A percentile compares a stretch with the other conserved stretches of the same genome.
These are phyloP conservation scores for Anagrus nilaparvatae DNA, from an alignment of 1,140 invertebrate species.

Conservation along the genomic window DNA sequence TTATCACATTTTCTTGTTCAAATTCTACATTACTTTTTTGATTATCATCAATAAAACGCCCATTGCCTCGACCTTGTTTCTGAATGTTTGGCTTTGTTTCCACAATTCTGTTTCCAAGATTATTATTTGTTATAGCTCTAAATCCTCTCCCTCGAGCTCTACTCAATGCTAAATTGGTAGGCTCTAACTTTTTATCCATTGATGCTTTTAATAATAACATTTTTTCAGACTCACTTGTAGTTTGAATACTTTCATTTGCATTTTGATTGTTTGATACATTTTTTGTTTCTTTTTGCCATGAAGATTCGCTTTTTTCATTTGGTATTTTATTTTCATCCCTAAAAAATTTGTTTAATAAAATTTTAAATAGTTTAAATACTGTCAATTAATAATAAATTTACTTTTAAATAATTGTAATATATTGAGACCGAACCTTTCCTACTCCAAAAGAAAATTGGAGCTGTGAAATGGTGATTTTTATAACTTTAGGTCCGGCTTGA, in stretches of 20 bases:
- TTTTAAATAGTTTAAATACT: constrained; percentile 2
- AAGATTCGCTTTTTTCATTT: constrained; percentile 31
- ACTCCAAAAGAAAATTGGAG: too few relatives aligned
- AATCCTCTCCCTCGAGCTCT: constrained; percentile 36
- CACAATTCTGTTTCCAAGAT: constrained; percentile 31
- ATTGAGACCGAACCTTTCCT: too few relatives aligned
- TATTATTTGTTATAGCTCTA: constrained; percentile 34
- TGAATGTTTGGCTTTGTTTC: constrained; percentile 35
- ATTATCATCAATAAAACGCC: constrained; percentile 24
- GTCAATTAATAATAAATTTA: too few relatives aligned
- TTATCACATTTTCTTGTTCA: constrained; percentile 37
- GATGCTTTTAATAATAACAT: constrained; percentile 21
- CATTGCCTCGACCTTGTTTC: constrained; percentile 36
- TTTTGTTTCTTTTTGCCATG: constrained; percentile 34
- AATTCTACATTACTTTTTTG: constrained; percentile 32
- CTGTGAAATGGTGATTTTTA: too few relatives aligned
- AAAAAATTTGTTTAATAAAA: constrained; percentile 16
- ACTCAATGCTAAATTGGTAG: constrained; percentile 25
- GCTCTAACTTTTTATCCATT: constrained; percentile 30
- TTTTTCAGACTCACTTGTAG: constrained; percentile 26
- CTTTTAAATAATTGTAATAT: too few relatives aligned
- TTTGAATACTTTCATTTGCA: constrained; percentile 27
- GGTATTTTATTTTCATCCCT: constrained; percentile 35
- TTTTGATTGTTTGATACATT: constrained; percentile 23
- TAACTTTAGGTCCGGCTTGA: too few relatives aligned